Base-by-base conservation (phyloP, 2,888 invertebrate species). In the Caenorhabditis sp. region DNA sequence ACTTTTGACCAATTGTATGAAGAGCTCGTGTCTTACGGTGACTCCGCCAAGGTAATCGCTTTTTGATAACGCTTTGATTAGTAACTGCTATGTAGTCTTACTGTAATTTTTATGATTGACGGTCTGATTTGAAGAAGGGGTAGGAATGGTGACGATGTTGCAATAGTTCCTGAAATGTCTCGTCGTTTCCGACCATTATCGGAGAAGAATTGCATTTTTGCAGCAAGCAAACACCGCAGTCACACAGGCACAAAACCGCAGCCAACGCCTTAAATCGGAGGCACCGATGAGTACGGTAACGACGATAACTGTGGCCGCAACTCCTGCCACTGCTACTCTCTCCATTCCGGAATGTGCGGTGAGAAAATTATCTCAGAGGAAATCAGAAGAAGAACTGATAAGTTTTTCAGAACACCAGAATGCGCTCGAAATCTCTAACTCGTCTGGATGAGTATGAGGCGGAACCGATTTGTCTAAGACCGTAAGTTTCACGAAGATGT, bases 401-500 rank as follows among this genome's bases (percentile, higher is more conserved):
- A 2, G 47, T 9, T 47, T 35, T 68, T 68, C 58, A 69, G 60
- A 81, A 77, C 50, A 53, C 76, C 4, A 20, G 72, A 44, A 20
- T 80, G 11, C 82, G 86, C 0, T 86, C 86, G 5, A 87, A 87
- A 68, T 87, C 87, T 8, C 64, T 87, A n/a, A 87, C 86, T 24
- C 55, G 87, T 51, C 40, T 87, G 68, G 87, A 87, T 80, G 87
- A 85, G 40, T 80, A 76, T 55, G 81, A 81, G n/a, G 60, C 51
- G 0, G 81, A 81, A 15, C 81, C 81, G 5, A 60, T 82, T 22
- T 78, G 71, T 32, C 35, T 82, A 37, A 67, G 61, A 64, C 82
- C 82, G 82, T 81, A 20, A 71, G 77, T 65, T 37, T 2, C 1
- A 9, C 4, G 15, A 11, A 40, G 40, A 40, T 8, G 13, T 22